Evolutionary conservation across 2,113 vertebrate species (phyloP).

Genomic region (Microtus pennsylvanicus): DNA sequence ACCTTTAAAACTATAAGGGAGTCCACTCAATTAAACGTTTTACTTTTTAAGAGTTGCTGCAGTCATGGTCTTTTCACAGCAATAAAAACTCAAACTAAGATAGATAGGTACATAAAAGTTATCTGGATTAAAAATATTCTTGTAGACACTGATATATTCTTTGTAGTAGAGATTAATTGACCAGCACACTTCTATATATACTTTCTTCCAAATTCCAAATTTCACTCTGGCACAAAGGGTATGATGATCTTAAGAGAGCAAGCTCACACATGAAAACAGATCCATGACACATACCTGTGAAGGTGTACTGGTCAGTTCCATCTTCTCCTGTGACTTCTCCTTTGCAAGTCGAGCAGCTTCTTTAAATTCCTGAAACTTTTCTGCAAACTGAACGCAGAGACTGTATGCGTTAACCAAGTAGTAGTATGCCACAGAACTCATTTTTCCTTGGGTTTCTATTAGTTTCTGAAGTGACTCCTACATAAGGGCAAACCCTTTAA

Average conservation of each 20-base stretch:
- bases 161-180: neutral
- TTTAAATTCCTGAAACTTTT: slow-evolving; percentile 99
- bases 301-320: slow-evolving; percentile 97
- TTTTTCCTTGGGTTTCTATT: slow-evolving; percentile 52
- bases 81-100: neutral
- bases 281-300: slow-evolving; percentile 92
- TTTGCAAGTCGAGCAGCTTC: slow-evolving; percentile 97
- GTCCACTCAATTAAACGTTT: neutral
- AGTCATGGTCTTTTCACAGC: neutral
- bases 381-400: slow-evolving; percentile 93
- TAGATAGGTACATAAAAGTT: neutral
- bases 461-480: slow-evolving; percentile 56
- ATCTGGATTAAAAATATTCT: neutral
- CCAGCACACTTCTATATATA: neutral
- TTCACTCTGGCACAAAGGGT: slow-evolving; percentile 22
- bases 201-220: neutral
- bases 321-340: slow-evolving; percentile 98
- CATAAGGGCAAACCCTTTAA: neutral
- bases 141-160: neutral
- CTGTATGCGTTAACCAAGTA: slow-evolving; percentile 77
- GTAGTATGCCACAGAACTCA: slow-evolving; percentile 54
- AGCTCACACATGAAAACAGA: neutral
- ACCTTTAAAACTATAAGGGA: neutral
- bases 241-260: neutral
- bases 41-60: neutral